Evolutionary conservation across 2,797 vertebrate species (phyloP), one percentile per base, ranked within the genome.

Genomic region (Naso thynnoides): DNA sequence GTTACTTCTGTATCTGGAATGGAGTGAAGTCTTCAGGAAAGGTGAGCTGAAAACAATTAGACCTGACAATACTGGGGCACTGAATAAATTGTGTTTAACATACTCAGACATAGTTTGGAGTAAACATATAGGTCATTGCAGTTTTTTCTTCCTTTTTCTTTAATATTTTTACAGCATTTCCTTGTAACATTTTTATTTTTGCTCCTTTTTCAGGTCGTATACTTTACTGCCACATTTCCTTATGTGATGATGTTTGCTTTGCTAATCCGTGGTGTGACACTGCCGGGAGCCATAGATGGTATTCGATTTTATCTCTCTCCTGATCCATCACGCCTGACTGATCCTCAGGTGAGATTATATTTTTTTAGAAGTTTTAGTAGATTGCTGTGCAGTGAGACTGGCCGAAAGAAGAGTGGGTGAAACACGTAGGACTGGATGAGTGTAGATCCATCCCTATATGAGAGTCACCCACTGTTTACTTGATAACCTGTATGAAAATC

Each of bases 1-100:
- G 96, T 48, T 98, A 96, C 88, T 97, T 98, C 85, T 98, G 96
- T 87, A 93, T 97, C 73, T 97, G 96, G 96, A 97, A 97, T 79
- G 96, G 96, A 7, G 94, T 97, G 16, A 42, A 42, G 16, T 42
- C 41, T 18, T 42, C 41, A 19, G 41, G 41, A 18, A 42, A 42
- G 41, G 41, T 42, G 18, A 42, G 41, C 41, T 39, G 14, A 0
- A 13, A 39, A 39, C 10, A 1, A 38, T 38, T 11, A 38, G 26
- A 9, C 9, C 31, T 33, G 31, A 33, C 9, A 9, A 6, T n/a
- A n/a, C n/a, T 15, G 41, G n/a, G 6, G 3, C 10, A 27, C 6
- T 44, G 16, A 26, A 26, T 57, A 8, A 56, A 24, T 11, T 56
- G 54, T 56, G 54, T 24, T 2, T 39, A 21, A 38, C 8, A 24